Evolutionary conservation across 2,888 invertebrate genomes (phyloP).

Genomic region (Polyploca ridens): DNA sequence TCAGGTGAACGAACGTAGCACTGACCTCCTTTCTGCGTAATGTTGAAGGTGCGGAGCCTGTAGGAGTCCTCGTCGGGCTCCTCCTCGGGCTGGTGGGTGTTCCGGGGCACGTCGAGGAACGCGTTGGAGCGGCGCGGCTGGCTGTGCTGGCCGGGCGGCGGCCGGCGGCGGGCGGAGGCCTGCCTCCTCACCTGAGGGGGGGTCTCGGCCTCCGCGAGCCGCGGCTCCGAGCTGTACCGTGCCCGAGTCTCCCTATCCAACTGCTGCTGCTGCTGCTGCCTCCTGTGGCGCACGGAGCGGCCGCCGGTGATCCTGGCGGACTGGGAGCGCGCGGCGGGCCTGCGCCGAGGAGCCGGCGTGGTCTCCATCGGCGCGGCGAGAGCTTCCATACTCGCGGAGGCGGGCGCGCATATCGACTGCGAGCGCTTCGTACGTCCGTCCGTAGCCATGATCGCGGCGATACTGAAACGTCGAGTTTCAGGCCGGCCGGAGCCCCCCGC

Average conservation of each 20-base stretch:
- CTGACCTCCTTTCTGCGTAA: slow-evolving; percentile 94
- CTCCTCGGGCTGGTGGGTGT: slow-evolving; percentile 72
- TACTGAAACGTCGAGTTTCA: slow-evolving; percentile 60
- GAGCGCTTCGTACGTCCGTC: slow-evolving; percentile 88
- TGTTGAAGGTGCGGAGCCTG: slow-evolving; percentile 95
- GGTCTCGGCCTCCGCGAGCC: slow-evolving; percentile 87
- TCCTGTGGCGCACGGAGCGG: slow-evolving; percentile 81
- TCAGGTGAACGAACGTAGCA: slow-evolving; percentile 77
- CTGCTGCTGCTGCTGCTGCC: slow-evolving; percentile 77
- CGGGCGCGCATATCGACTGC: slow-evolving; percentile 90
- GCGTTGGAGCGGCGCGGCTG: slow-evolving; percentile 88
- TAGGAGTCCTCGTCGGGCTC: slow-evolving; percentile 94
- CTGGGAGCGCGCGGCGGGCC: slow-evolving; percentile 90
- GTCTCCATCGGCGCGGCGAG: slow-evolving; percentile 82
- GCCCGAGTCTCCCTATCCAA: slow-evolving; percentile 82
- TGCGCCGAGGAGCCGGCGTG: slow-evolving; percentile 84
- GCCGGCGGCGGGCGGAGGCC: slow-evolving; percentile 84
- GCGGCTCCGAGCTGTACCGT: slow-evolving; percentile 88
- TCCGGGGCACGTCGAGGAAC: slow-evolving; percentile 88
- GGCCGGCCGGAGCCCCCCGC: slow-evolving; percentile 27
- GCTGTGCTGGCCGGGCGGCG: slow-evolving; percentile 73
- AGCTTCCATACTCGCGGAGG: slow-evolving; percentile 88
- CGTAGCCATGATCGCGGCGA: slow-evolving; percentile 85
- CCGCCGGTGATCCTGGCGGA: slow-evolving; percentile 89
- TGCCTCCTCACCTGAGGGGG: slow-evolving; percentile 87